Percentiles rank a stretch among this genome's conserved stretches.
Conservation (phyloP, 2,113 vertebrate genomes). For the Oncorhynchus gorbuscha region DNA sequence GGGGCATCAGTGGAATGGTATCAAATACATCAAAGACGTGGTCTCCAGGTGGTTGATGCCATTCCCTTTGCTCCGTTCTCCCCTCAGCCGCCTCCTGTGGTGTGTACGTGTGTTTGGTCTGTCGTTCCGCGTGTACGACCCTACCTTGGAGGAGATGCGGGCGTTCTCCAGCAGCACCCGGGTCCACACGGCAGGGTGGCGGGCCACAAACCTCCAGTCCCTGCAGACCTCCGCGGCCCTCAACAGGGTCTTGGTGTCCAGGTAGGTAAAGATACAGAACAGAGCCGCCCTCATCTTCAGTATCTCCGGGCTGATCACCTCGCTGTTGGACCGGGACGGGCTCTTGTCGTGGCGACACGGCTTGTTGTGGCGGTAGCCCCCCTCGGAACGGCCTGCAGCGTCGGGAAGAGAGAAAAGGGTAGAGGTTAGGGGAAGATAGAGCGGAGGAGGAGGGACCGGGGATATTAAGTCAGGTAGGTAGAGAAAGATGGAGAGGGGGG, state of each 20-base stretch:
- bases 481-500: not conserved
- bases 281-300: conserved; percentile 96
- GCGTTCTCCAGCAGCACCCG: conserved; percentile 94
- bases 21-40: no score
- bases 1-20: no score
- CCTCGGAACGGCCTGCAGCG: conserved; percentile 68
- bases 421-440: no score
- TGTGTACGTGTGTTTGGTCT: not conserved
- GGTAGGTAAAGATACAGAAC: conserved; percentile 98
- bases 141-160: conserved; percentile 91
- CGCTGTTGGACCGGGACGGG: conserved; percentile 85
- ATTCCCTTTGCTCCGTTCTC: no score
- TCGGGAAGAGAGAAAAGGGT: not conserved
- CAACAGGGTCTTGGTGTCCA: conserved; percentile 93
- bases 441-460: no score
- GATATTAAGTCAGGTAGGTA: no score
- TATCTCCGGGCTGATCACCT: conserved; percentile 96
- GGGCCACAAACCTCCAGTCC: conserved; percentile 96
- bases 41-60: no score
- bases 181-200: conserved; percentile 95
- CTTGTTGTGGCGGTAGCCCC: conserved; percentile 62
- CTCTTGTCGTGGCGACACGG: conserved; percentile 81
- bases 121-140: not conserved
- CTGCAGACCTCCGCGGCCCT: conserved; percentile 89
- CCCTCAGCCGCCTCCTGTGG: not conserved